Base-by-base conservation (phyloP, 2,113 vertebrate genomes). In the Limanda limanda region DNA sequence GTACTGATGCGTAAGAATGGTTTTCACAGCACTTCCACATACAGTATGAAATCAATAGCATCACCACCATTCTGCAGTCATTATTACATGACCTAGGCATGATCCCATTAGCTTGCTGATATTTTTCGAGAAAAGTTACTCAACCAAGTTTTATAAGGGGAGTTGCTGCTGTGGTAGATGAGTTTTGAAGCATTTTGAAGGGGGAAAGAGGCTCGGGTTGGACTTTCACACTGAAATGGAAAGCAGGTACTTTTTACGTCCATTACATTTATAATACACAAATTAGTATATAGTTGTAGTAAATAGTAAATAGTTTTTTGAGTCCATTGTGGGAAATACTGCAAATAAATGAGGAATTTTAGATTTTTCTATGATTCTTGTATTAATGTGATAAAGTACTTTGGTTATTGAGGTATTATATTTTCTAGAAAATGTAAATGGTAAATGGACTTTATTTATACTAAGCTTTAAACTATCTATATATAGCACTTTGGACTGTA, bases 21-120 rank as follows among this genome's bases (percentile, higher is more conserved):
- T 48, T 69, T 83, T 81, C 61, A 81, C 37, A 70, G n/a, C 27
- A 78, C 78, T 80, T 57, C 12, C 48, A 58, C 71, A 47, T 62
- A 52, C 21, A 69, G 56, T 6, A 21, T 15, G 61, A 81, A 60
- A 86, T 71, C 67, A 73, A 74, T 82, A 47, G 31, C n/a, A n/a
- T 23, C 21, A 21, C 40, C 12, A 47, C 61, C 8, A 17, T 57
- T 71, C 68, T 66, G 20, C 52, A 14, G 20, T 65, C n/a, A 74
- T 68, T 78, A 24, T 58, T 56, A 74, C 9, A 5, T 60, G 63
- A 71, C 8, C 37, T 23, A 27, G 14, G 15, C 25, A 25, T 51
- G 24, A 27, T 66, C 63, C 63, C 63, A 27, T n/a, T 14, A 14
- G 15, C 18, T 14, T n/a, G 51, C 18, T 54, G 51, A 10, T 54